Evolutionary conservation across 2,888 invertebrate genomes (phyloP), one percentile per base, ranked within the genome.

Genomic region (Hemithea aestivaria): DNA sequence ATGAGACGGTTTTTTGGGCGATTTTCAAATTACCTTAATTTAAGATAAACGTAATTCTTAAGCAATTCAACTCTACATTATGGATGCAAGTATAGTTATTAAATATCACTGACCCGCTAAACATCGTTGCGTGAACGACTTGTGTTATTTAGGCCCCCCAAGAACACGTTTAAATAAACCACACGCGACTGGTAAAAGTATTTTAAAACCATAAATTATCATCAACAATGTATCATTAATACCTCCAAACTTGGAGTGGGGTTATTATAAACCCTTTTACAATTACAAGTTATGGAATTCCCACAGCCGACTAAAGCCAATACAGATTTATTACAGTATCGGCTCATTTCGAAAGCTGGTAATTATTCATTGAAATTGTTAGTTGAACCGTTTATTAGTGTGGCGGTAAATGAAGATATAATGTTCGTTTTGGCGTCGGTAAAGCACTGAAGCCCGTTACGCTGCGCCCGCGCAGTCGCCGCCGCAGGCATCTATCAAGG

Each of bases 311-410:
- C 53, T 48, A 60, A 50, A 43, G 51, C 56, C 58, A 56, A 65
- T 63, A 51, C 58, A 57, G 58, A 64, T 65, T 67, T 66, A 68
- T 67, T 49, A 46, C 39, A 50, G 50, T 58, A 58, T 60, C 59
- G 59, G 61, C 58, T 62, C 57, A 57, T 66, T 67, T 56, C 57
- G 61, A 67, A 65, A 70, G 57, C 58, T 54, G 53, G 62, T 66
- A 70, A 73, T 74, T 77, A 77, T 69, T 66, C 62, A 68, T 75
- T 71, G 65, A 73, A 76, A 76, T 70, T 61, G 62, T 72, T 57
- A 70, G 63, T 58, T 63, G 57, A 72, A 66, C 70, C 66, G 61
- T 63, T 74, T 70, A 78, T 77, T 76, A 79, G 61, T 53, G 55
- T 54, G 62, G 68, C 68, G 63, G 69, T 66, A 65, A 67, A 73